These are phyloP conservation scores for Orgyia antiqua DNA, from an alignment of 2,888 invertebrate genomes.

Conservation along the genomic window DNA sequence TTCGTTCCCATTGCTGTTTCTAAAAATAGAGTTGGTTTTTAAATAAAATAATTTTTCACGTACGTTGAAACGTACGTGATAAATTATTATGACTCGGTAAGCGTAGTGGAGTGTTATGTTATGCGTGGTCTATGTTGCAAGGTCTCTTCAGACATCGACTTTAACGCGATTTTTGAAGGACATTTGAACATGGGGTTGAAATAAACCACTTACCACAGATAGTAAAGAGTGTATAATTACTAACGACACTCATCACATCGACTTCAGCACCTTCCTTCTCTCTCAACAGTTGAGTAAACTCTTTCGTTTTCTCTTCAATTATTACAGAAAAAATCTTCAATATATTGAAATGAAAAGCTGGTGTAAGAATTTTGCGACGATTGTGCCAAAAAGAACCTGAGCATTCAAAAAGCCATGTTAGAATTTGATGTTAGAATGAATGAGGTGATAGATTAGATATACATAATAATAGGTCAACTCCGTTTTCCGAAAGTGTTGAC, in stretches of 20 bases:
- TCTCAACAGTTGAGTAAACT: constrained; percentile 40
- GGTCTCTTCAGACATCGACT: no score
- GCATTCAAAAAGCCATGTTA: no score
- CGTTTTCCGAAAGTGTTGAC: no score
- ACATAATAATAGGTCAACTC: no score
- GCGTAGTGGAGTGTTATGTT: no score
- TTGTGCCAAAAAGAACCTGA: constrained; percentile 78
- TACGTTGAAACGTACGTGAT: neutral
- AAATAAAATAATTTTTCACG: neutral
- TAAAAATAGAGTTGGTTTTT: constrained; percentile 21
- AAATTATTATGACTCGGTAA: neutral
- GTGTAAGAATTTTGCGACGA: constrained; percentile 79
- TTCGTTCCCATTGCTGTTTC: constrained; percentile 81
- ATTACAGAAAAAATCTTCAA: constrained; percentile 55
- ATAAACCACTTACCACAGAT: constrained; percentile 87
- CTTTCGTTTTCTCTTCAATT: constrained; percentile 46
- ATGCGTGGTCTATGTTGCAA: no score
- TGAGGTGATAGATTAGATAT: no score
- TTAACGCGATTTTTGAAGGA: no score
- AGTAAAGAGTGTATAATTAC: constrained; percentile 78
- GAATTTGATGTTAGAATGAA: no score
- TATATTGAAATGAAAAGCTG: constrained; percentile 82
- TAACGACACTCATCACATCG: constrained; percentile 75
- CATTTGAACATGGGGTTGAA: no score
- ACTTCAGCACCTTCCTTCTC: constrained; percentile 24